phyloP scores from a whole-genome alignment of 30 jellyfish, hydroid and myxozoan genomes.

The Cassiopea andromeda region DNA sequence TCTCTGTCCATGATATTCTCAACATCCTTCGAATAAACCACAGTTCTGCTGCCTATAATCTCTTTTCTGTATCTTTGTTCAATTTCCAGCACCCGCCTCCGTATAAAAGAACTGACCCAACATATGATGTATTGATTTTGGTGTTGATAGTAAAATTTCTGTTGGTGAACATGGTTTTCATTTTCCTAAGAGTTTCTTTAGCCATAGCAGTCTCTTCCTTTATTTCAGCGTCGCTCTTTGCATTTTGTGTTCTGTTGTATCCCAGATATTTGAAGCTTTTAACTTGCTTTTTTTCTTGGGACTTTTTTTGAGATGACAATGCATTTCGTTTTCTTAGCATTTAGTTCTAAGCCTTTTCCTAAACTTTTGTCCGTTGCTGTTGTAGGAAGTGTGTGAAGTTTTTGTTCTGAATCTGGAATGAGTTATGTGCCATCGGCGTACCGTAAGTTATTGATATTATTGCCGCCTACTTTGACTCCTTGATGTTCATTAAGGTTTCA shows the following conservation, averaged over 20 bases:
- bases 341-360: background rate
- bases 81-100: background rate
- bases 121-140: background rate
- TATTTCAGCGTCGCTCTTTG: background rate
- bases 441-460: conserved; percentile 8
- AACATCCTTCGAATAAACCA: background rate
- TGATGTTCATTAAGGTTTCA: background rate
- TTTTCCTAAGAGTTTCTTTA: background rate
- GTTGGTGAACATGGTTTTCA: background rate
- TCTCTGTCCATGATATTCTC: too few species aligned
- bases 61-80: background rate
- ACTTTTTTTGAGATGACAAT: background rate
- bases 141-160: background rate
- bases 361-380: background rate
- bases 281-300: background rate
- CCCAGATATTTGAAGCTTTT: background rate
- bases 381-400: background rate
- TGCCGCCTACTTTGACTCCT: conserved; percentile 8
- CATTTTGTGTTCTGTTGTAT: background rate
- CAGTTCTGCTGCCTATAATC: background rate
- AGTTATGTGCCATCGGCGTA: background rate
- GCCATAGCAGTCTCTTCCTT: background rate
- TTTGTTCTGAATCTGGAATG: background rate
- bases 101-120: background rate
- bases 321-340: background rate